phyloP scores from a whole-genome alignment of 2,888 invertebrate species.

The Drosophila histrio region DNA sequence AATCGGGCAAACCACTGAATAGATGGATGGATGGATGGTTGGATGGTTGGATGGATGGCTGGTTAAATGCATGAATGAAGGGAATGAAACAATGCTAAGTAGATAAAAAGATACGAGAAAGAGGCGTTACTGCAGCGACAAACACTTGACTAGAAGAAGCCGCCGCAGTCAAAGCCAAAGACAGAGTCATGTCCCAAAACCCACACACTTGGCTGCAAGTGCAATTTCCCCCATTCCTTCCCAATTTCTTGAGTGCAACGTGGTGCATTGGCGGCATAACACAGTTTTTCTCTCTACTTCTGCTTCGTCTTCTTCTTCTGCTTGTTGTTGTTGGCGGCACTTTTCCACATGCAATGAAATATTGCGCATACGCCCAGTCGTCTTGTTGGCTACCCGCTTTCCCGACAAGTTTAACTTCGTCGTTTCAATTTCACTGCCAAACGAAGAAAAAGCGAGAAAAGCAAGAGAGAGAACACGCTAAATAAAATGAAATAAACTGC shows the following conservation, averaged over 20 bases:
- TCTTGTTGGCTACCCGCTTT: slow-evolving; percentile 25
- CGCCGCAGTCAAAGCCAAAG: slow-evolving; percentile 35
- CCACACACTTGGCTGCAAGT: slow-evolving; percentile 68
- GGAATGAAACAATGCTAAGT: slow-evolving; percentile 42
- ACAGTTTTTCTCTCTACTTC: slow-evolving; percentile 51
- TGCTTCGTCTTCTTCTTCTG: neutral
- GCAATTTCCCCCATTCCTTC: slow-evolving; percentile 7
- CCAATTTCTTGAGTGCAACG: slow-evolving; percentile 53
- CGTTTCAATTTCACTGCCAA: slow-evolving; percentile 63
- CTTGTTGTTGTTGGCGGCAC: slow-evolving; percentile 5
- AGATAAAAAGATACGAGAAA: slow-evolving; percentile 66
- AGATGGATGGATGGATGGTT: slow-evolving; percentile 1
- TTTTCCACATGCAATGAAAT: slow-evolving; percentile 40
- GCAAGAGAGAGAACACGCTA: slow-evolving; percentile 22
- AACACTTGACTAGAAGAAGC: slow-evolving; percentile 60
- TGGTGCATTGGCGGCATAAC: slow-evolving; percentile 74
- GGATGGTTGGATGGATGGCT: neutral
- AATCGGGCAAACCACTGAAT: slow-evolving; percentile 41
- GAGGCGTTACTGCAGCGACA: slow-evolving; percentile 50
- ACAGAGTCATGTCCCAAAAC: slow-evolving; percentile 36
- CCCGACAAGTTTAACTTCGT: slow-evolving; percentile 14
- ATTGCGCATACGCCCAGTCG: slow-evolving; percentile 73
- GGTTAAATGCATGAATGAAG: neutral
- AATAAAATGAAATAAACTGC: slow-evolving; percentile 70
- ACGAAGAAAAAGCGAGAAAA: neutral